Base-by-base conservation (phyloP, 2,888 invertebrate species). In the Cosmorhoe ocellata region DNA sequence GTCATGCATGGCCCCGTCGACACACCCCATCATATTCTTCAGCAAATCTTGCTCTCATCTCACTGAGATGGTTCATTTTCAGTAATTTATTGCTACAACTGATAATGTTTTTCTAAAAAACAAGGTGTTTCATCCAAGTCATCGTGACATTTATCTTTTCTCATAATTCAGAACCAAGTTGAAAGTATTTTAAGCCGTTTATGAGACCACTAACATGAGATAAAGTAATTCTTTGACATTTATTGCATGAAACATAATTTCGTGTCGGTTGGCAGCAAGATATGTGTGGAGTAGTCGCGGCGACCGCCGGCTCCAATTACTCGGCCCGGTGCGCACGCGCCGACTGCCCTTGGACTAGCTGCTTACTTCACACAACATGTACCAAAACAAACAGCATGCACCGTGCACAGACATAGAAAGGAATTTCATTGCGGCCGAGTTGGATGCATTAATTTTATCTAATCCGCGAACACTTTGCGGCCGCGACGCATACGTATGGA, bases 381-480 rank as follows among this genome's bases (percentile, higher is more conserved):
- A 66, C 60, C 65, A 63, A 67, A 69, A 69, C 63, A 71, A 64
- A 65, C 63, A 55, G 47, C 52, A 44, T 41, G 56, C 52, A 54
- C 42, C 32, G 32, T 30, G 39, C 41, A 51, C 59, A 58, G 51
- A 58, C 54, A 73, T 51, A 51, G 56, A 79, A 74, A 77, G 77
- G 76, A 68, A 69, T 69, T 63, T 77, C 76, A 79, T 77, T 74
- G 76, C 62, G 69, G 70, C 64, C 63, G 63, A 70, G 68, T 64
- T 66, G 59, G 61, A 53, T 56, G 56, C 55, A 55, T 58, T 48
- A 63, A 62, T 64, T 66, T 66, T 56, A 52, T 62, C 66, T 67
- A 67, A 67, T 66, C 68, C 64, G 58, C 63, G 61, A 65, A 71
- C 66, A 73, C 67, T 72, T 22, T 9, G 27, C 28, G 34, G 71